A percentile compares a stretch with the other conserved stretches of the same genome.
Conservation (phyloP, 2,113 vertebrate species). For the Mesoclemmys tuberculata region DNA sequence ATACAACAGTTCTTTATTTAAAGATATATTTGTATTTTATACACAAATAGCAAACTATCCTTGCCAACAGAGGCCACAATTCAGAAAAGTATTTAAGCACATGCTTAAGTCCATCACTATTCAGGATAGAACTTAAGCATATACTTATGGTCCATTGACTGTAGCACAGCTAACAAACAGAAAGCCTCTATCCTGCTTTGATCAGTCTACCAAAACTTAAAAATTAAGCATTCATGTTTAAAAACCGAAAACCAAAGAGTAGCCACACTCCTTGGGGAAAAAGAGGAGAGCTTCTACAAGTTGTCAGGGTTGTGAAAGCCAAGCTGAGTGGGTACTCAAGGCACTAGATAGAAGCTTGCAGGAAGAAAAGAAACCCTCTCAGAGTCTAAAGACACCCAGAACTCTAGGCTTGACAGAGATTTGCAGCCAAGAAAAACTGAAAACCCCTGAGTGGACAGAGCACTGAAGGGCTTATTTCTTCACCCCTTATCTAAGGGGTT, state of each 20-base stretch:
- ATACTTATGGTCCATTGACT: neutral
- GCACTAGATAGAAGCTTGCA: neutral
- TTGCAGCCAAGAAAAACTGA: neutral
- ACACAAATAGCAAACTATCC: neutral
- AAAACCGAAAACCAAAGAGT: accelerated
- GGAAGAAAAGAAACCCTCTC: neutral
- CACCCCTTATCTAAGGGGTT: too few species aligned
- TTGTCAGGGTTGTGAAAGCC: neutral
- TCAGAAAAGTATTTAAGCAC: neutral
- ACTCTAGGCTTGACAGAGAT: neutral
- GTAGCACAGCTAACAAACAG: neutral
- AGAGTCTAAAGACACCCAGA: neutral
- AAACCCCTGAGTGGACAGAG: neutral
- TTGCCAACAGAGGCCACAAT: neutral
- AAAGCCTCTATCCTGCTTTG: neutral
- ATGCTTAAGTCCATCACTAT: neutral
- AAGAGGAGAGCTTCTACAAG: neutral
- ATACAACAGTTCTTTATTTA: neutral
- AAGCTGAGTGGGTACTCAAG: neutral
- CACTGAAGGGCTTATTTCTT: too few species aligned
- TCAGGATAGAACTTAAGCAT: neutral
- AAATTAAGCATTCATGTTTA: accelerated
- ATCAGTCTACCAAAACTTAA: neutral
- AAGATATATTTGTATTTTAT: neutral
- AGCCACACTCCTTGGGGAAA: neutral